Base-by-base conservation (phyloP, 1,140 invertebrate genomes). In the Zaprionus capensis region DNA sequence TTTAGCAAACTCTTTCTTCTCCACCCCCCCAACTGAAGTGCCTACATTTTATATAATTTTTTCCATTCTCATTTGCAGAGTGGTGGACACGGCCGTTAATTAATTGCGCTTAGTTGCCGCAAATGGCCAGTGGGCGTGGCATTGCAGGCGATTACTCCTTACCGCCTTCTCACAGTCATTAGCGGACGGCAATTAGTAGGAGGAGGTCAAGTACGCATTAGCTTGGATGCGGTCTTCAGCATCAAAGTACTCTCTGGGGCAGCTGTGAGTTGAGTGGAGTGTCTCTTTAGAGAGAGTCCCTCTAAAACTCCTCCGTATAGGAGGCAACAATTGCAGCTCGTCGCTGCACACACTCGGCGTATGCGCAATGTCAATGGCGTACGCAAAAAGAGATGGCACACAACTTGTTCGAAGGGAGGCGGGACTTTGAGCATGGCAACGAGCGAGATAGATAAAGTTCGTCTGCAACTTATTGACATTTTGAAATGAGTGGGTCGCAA, bases 391-490 rank as follows among this genome's bases (percentile, higher is more conserved):
- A 68, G 26, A 55, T 20, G 49, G 14, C 24, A 31, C 15, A 36
- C 31, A 15, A 7, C 28, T 4, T 24, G 14, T 7, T 12, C 15
- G 20, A 62, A 34, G 22, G 38, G 38, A 28, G 49, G 31, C 28
- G 56, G 44, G 44, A 20, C 31, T 74, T 57, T 36, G 65, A 67
- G 66, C 57, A 57, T 70, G 71, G 66, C 56, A 51, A 17, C 1
- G 68, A 81, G 77, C 36, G 74, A 78, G 84, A 87, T 77, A 75
- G 73, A 68, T 67, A 49, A 71, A 78, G 34, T 78, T 80, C 72
- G 85, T 80, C 85, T 88, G 85, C 85, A 88, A 85, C 81, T 80
- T 88, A 88, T 88, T 88, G 85, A 88, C 72, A 88, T 88, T 90
- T 90, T 82, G 11, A 24, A 38, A 5, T 15, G 15, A 62, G 55